A percentile compares a stretch with the other conserved stretches of the same genome.
phyloP scores from a whole-genome alignment of 2,888 invertebrate genomes.

The Oscheius onirici region DNA sequence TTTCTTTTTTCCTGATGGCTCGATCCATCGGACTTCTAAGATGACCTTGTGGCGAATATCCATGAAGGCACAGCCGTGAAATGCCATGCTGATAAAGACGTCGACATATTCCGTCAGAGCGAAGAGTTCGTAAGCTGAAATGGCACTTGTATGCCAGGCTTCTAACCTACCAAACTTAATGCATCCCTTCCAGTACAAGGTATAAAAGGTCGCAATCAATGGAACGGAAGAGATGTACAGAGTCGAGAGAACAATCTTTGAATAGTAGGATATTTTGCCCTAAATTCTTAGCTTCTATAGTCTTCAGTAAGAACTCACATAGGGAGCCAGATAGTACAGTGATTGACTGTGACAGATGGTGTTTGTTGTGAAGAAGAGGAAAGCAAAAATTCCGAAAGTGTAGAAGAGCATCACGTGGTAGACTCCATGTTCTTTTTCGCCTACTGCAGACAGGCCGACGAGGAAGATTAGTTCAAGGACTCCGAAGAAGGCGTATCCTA shows the following conservation, averaged over 20 bases:
- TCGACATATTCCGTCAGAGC: conserved; percentile 66
- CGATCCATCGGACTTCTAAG: conserved; percentile 11
- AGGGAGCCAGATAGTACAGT: conserved; percentile 65
- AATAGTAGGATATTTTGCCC: conserved; percentile 61
- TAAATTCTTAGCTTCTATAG: conserved; percentile 33
- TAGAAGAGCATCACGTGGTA: conserved; percentile 64
- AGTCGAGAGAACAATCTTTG: conserved; percentile 54
- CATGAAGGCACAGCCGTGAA: conserved; percentile 66
- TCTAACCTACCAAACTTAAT: conserved; percentile 67
- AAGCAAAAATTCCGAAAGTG: conserved; percentile 61
- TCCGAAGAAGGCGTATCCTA: conserved; percentile 63
- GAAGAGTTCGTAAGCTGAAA: conserved; percentile 68
- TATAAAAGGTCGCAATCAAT: conserved; percentile 61
- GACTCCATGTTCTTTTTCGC: conserved; percentile 64
- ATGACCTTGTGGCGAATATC: conserved; percentile 67
- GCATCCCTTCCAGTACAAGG: conserved; percentile 68
- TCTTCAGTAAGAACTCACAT: conserved; percentile 43
- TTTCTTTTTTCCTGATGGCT: not conserved
- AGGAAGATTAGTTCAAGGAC: conserved; percentile 74
- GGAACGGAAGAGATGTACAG: conserved; percentile 62
- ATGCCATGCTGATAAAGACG: conserved; percentile 62
- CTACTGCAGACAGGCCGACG: conserved; percentile 64
- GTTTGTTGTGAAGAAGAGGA: conserved; percentile 65
- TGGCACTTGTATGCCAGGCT: no score
- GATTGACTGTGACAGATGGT: conserved; percentile 65